phyloP scores from a whole-genome alignment of 2,797 vertebrate species.

The Xerus rutilus region DNA sequence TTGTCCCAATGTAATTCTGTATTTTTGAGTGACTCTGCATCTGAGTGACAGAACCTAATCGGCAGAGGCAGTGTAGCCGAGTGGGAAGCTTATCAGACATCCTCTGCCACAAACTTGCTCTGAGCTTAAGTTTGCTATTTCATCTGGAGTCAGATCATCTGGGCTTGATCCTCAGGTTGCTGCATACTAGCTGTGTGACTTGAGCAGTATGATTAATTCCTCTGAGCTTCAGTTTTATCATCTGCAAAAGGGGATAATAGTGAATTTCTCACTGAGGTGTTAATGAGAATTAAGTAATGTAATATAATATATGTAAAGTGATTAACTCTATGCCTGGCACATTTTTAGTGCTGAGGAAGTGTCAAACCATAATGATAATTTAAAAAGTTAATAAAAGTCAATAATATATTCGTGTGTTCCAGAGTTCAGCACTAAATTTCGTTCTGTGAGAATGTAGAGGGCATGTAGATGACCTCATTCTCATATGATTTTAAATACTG shows the following conservation, averaged over 20 bases:
- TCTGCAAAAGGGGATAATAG: conserved; percentile 12
- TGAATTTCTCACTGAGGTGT: not conserved
- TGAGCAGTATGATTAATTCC: not conserved
- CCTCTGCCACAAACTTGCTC: not conserved
- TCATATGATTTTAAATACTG: not conserved
- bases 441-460: too few relatives aligned
- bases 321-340: not conserved
- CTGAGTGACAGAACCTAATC: conserved; percentile 1
- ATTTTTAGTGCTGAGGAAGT: not conserved
- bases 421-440: not conserved
- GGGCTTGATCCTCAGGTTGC: not conserved
- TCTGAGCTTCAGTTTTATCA: not conserved
- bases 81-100: conserved; percentile 25
- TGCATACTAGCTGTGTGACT: not conserved
- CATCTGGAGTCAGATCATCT: not conserved
- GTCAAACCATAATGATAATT: not conserved
- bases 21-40: not conserved
- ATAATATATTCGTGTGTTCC: not conserved
- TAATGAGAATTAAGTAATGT: not conserved
- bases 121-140: not conserved
- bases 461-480: not conserved
- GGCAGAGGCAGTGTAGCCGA: not conserved
- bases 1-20: not conserved
- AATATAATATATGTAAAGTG: not conserved
- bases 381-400: not conserved